A percentile compares a stretch with the other conserved stretches of the same genome.
Evolutionary conservation across 1,140 invertebrate genomes (phyloP).

Genomic region (Hetaerina americana): DNA sequence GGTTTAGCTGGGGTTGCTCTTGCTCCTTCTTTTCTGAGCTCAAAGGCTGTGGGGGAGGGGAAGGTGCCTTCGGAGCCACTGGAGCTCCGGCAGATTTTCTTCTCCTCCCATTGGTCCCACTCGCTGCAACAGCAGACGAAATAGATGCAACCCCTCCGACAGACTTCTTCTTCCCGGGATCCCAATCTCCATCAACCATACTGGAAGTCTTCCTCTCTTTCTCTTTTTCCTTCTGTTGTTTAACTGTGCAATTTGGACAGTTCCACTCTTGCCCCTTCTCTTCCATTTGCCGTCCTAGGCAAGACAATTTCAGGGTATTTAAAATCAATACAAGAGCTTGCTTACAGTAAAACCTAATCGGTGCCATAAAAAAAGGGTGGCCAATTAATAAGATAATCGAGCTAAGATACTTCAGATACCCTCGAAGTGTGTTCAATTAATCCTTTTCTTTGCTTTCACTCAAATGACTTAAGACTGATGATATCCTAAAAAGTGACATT

Average conservation of each 20-base stretch:
- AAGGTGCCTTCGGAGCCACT: not conserved
- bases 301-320: too few species aligned
- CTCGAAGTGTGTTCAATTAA: too few species aligned
- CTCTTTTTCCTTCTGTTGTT: slow-evolving; percentile 32
- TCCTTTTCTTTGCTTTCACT: too few species aligned
- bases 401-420: too few species aligned
- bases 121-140: not conserved
- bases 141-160: not conserved
- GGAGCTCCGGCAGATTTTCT: not conserved
- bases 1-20: not conserved
- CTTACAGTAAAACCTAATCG: too few species aligned
- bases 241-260: slow-evolving; percentile 70
- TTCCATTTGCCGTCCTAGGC: slow-evolving; percentile 71
- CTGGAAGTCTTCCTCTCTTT: slow-evolving; percentile 9
- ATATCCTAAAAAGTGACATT: too few species aligned
- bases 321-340: too few species aligned
- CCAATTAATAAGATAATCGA: too few species aligned
- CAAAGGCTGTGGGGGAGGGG: not conserved
- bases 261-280: slow-evolving; percentile 77
- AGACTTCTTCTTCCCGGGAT: not conserved
- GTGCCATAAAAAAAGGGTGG: too few species aligned
- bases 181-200: not conserved
- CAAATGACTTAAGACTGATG: too few species aligned
- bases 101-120: not conserved
- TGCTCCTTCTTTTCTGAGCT: not conserved